Base-by-base conservation (phyloP, 2,888 invertebrate species). In the Stegana nigrithorax region DNA sequence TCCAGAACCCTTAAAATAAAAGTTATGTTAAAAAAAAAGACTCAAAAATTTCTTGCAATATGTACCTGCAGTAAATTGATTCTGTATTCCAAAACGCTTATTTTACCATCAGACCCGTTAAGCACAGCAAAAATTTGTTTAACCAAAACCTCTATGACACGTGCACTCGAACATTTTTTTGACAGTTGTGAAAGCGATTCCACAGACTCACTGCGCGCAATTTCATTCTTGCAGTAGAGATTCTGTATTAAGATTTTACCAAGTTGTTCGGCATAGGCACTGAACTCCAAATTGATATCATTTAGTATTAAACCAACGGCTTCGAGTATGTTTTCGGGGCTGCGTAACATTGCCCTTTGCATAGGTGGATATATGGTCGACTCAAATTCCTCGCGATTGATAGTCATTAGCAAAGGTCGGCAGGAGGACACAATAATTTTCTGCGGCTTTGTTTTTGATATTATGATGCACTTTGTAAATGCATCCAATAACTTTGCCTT, bases 311-410 rank as follows among this genome's bases (percentile, higher is more conserved):
- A 88, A 0, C 93, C 93, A 36, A 97, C 92, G 17, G 91, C 91
- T 82, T 93, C 90, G 19, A 97, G 88, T 67, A 94, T 92, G 59
- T 95, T 91, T 88, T 98, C 98, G 0, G 98, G 97, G 86, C 94
- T 97, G 57, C 98, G 87, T 26, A 98, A 87, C 91, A 98, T 92
- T 19, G 95, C 91, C 83, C 96, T 96, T 83, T 96, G 94, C 60
- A 97, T 87, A 1, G 95, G 92, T 0, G 97, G 96, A 65, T 96
- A 87, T 45, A 98, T 84, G 5, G 87, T 87, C 50, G 88, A 89
- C 76, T 92, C 91, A 73, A 97, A 94, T 58, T 93, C 93, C 0
- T 88, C 88, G 65, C 89, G 87, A 17, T 86, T 87, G 12, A 93
- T 83, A 61, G 89, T 86, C 14, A 87, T 88, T 23, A 96, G 86